Conservation (phyloP, 1,140 invertebrate species). For the Eupristina koningsbergeri region DNA sequence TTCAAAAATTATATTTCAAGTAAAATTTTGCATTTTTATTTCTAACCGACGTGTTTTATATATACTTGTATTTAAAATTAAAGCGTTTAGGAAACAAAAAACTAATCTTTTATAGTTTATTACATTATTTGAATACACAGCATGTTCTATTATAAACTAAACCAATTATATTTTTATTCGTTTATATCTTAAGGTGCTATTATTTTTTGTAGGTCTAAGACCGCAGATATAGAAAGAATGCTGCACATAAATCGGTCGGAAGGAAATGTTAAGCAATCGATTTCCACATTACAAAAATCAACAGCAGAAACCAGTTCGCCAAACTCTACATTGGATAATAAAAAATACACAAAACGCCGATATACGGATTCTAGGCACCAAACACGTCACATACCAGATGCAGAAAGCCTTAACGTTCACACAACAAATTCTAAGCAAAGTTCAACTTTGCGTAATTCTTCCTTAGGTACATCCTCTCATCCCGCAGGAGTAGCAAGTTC, state of each 20-base stretch:
- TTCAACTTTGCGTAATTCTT: conserved; percentile 1
- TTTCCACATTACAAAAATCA: background rate
- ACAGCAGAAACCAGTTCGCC: conserved; percentile 55
- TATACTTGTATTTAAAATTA: too few species aligned
- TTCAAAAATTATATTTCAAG: too few species aligned
- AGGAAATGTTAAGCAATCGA: background rate
- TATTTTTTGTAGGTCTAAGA: conserved; percentile 74
- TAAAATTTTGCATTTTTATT: too few species aligned
- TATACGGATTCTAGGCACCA: conserved; percentile 78
- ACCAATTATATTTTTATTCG: too few species aligned
- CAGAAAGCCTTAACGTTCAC: conserved; percentile 70
- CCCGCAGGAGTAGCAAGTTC: conserved; percentile 5
- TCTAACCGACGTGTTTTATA: too few species aligned
- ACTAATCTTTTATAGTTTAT: too few species aligned
- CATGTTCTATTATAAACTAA: too few species aligned
- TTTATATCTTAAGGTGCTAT: too few species aligned
- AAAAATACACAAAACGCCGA: conserved; percentile 77
- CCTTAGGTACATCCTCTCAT: conserved; percentile 8
- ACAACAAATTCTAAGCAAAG: conserved; percentile 48
- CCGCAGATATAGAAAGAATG: conserved; percentile 80
- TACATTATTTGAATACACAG: too few species aligned
- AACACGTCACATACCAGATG: conserved; percentile 76
- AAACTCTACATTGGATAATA: conserved; percentile 70
- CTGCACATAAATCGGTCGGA: conserved; percentile 66
- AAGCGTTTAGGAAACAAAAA: too few species aligned